Percentiles rank a stretch among this genome's conserved stretches.
Conservation (phyloP, 1,140 invertebrate genomes). For the Bombus ignitus region DNA sequence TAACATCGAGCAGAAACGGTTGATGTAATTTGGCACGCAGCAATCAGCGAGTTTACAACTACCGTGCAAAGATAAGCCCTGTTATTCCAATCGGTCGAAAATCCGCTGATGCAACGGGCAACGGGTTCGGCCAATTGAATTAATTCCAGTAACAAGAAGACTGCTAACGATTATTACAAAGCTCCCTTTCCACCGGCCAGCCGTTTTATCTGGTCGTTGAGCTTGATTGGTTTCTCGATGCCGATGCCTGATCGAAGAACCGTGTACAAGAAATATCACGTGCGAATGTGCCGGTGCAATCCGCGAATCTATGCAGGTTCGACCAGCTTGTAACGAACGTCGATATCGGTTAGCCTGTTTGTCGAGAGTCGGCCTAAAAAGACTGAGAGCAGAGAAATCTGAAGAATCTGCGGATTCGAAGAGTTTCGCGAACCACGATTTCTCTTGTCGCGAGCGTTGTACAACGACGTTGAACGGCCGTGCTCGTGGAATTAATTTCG, state of each 20-base stretch:
- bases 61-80: conserved; percentile 56
- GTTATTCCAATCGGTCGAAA: conserved; percentile 60
- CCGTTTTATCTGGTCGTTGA: conserved; percentile 24
- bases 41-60: conserved; percentile 22
- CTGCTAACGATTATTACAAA: conserved; percentile 63
- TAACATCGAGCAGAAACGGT: not conserved
- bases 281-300: not conserved
- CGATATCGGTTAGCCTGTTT: not conserved
- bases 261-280: not conserved
- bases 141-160: conserved; percentile 65
- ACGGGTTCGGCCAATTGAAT: conserved; percentile 58
- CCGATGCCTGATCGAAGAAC: not conserved
- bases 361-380: too few relatives aligned
- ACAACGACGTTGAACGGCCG: not conserved
- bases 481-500: conserved; percentile 24
- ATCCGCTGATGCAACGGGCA: conserved; percentile 47
- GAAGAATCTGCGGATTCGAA: not conserved
- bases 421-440: not conserved
- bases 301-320: not conserved
- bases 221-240: conserved; percentile 28
- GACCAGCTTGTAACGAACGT: not conserved
- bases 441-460: not conserved
- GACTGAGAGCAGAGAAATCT: too few relatives aligned
- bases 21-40: conserved; percentile 11
- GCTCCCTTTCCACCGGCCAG: not conserved